Conservation (phyloP, 2,797 vertebrate species). For the Rhynchonycteris naso region DNA sequence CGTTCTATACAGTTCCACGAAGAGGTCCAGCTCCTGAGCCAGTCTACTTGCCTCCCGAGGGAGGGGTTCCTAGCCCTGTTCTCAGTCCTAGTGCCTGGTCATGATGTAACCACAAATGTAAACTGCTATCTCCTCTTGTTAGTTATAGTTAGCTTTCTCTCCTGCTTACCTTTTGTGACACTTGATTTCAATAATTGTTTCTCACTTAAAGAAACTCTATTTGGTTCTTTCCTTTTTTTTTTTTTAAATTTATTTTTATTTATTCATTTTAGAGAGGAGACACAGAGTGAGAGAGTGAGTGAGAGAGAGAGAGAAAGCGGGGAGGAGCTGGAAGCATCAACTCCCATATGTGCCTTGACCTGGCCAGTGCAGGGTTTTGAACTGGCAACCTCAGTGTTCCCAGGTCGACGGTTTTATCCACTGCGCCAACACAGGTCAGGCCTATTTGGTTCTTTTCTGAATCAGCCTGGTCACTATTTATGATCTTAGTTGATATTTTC, state of each 20-base stretch:
- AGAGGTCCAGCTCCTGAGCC: neutral
- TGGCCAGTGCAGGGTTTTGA: no score
- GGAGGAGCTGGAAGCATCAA: no score
- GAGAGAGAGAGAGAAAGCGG: no score
- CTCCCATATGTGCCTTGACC: no score
- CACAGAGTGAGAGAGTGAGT: no score
- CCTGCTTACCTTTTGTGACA: neutral
- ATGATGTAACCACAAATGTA: neutral
- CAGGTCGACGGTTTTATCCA: no score
- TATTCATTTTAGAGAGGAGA: no score
- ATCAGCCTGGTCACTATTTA: neutral
- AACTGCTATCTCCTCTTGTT: neutral
- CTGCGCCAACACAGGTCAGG: no score
- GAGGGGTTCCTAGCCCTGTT: neutral
- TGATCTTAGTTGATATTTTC: neutral
- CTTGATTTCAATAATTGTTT: neutral
- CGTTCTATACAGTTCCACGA: neutral
- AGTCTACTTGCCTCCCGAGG: neutral
- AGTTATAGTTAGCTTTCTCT: neutral
- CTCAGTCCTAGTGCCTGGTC: neutral
- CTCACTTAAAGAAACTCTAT: neutral
- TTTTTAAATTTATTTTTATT: no score
- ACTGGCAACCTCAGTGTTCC: no score
- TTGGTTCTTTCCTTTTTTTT: conserved; percentile 1
- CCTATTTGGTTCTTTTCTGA: neutral